Evolutionary conservation across 2,888 invertebrate genomes (phyloP).

Genomic region (Neelides folsomi): DNA sequence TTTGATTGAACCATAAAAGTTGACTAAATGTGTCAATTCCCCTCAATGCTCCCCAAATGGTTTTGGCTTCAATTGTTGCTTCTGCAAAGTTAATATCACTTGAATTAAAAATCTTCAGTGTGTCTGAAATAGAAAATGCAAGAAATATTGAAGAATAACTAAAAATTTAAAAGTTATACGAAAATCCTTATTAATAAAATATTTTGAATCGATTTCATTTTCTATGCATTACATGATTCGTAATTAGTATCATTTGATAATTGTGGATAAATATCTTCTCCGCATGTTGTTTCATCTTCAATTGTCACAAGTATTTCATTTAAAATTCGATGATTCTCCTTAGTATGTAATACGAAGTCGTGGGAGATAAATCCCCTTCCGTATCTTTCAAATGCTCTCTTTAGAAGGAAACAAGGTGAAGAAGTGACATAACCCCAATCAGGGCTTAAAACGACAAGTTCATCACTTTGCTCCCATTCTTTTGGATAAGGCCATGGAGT

Average conservation of each 20-base stretch:
- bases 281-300: neutral
- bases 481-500: constrained; percentile 26
- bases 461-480: neutral
- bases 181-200: too few species aligned
- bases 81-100: too few species aligned
- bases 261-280: constrained; percentile 12
- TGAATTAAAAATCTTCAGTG: neutral
- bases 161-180: constrained; percentile 14
- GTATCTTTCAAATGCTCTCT: constrained; percentile 20
- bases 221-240: constrained; percentile 20
- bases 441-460: neutral
- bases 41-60: constrained; percentile 67
- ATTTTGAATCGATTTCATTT: too few species aligned
- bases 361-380: constrained; percentile 17
- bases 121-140: neutral
- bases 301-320: constrained; percentile 10
- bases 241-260: constrained; percentile 10
- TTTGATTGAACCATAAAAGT: constrained; percentile 42
- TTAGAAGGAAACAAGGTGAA: constrained; percentile 16
- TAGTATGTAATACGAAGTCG: neutral
- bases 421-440: constrained; percentile 1
- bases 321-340: too few species aligned
- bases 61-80: constrained; percentile 8
- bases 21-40: constrained; percentile 81
- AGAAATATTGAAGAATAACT: neutral